A percentile compares a stretch with the other conserved stretches of the same genome.
These are phyloP conservation scores for Siniperca undulata DNA, from an alignment of 2,797 vertebrate genomes.

Conservation along the genomic window DNA sequence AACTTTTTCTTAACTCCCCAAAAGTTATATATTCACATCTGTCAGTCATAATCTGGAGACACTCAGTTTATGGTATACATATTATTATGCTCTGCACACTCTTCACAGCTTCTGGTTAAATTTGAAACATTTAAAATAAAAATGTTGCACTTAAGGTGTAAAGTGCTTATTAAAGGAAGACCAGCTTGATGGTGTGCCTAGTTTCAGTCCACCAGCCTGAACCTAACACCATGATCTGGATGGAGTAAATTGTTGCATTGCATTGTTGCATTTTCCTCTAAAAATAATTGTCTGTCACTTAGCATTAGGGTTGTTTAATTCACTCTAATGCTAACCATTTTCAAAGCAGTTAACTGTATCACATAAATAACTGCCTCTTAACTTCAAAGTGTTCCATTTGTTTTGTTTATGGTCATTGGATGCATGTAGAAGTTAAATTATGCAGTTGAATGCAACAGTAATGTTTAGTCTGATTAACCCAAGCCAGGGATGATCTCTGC, in stretches of 20 bases:
- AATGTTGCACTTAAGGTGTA: neutral
- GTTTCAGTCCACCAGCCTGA: neutral
- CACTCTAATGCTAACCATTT: slow-evolving; percentile 20
- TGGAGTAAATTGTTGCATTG: slow-evolving; percentile 7
- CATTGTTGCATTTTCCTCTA: neutral
- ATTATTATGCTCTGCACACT: neutral
- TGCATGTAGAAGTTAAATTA: slow-evolving; percentile 34
- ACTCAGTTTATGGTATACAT: neutral
- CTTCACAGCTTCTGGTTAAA: neutral
- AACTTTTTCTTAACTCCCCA: neutral
- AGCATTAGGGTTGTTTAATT: slow-evolving; percentile 27
- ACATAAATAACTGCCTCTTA: slow-evolving; percentile 13
- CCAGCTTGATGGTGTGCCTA: slow-evolving; percentile 2
- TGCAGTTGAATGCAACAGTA: slow-evolving; percentile 9
- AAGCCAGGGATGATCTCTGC: slow-evolving; percentile 50
- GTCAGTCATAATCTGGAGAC: neutral
- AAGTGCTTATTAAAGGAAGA: neutral
- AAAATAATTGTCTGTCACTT: slow-evolving; percentile 37
- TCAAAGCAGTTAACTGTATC: slow-evolving; percentile 10
- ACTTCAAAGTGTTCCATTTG: slow-evolving; percentile 17
- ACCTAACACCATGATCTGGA: neutral
- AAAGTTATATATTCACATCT: neutral
- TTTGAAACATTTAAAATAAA: neutral
- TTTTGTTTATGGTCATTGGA: slow-evolving; percentile 24
- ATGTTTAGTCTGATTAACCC: slow-evolving; percentile 54